phyloP scores from a whole-genome alignment of 2,113 vertebrate species.

The Myrmecobius fasciatus region DNA sequence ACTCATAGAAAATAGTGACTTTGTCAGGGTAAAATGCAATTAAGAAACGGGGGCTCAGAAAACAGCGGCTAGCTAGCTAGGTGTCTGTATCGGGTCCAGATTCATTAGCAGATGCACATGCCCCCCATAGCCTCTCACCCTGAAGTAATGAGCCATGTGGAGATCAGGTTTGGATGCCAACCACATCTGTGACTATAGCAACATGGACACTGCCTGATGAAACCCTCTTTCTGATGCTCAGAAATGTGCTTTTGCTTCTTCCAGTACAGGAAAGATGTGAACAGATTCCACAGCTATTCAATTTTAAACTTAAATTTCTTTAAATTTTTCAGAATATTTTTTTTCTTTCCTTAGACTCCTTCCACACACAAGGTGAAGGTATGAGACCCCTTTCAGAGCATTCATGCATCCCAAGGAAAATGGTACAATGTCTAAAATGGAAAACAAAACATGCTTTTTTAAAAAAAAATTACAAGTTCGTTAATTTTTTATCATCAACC shows the following conservation, averaged over 20 bases:
- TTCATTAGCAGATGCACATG: conserved; percentile 52
- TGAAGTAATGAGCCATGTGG: conserved; percentile 63
- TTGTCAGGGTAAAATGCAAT: conserved; percentile 9
- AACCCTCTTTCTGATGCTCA: conserved; percentile 40
- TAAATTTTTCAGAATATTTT: conserved; percentile 8
- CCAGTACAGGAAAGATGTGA: neutral
- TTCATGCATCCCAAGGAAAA: conserved; percentile 25
- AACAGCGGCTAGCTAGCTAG: neutral
- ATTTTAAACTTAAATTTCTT: conserved; percentile 32
- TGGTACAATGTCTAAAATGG: neutral
- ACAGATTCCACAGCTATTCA: neutral
- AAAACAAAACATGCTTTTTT: neutral
- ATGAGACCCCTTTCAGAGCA: neutral
- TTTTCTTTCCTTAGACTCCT: neutral
- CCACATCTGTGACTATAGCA: conserved; percentile 48
- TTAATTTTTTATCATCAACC: neutral
- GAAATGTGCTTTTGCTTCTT: neutral
- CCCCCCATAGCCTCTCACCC: conserved; percentile 39
- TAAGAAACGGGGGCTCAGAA: conserved; percentile 33
- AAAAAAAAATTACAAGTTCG: neutral
- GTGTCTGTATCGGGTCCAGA: conserved; percentile 47
- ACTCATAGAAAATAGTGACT: conserved; percentile 7
- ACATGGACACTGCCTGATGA: neutral
- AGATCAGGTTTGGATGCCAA: conserved; percentile 41
- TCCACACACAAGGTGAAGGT: neutral